Evolutionary conservation across 2,797 vertebrate genomes (phyloP).

Genomic region (Gymnothorax javanicus): DNA sequence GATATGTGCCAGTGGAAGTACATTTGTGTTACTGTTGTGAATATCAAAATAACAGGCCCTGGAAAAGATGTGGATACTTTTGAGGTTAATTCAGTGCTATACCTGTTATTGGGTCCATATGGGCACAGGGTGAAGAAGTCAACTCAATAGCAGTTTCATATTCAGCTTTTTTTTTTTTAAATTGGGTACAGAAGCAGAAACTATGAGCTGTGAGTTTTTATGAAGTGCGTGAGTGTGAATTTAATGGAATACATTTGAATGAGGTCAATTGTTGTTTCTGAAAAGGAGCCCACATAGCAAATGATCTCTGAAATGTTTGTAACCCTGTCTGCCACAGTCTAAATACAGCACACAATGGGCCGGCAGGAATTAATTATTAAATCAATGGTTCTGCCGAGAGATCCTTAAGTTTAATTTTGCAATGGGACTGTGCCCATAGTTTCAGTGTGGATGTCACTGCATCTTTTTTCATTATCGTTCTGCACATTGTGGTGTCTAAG

Average conservation of each 20-base stretch:
- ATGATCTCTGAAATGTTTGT: no score
- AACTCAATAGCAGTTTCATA: background rate
- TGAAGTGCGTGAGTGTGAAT: background rate
- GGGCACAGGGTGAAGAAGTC: background rate
- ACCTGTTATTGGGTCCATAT: background rate
- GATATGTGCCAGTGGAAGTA: background rate
- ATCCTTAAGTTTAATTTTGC: background rate
- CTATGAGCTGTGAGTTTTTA: background rate
- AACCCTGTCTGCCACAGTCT: background rate
- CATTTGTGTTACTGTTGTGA: background rate
- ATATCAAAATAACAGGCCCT: background rate
- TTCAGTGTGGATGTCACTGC: background rate
- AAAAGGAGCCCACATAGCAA: no score
- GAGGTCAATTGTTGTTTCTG: background rate
- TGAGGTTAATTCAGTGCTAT: background rate
- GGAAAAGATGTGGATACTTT: background rate
- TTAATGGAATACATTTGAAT: background rate
- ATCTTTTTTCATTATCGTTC: background rate
- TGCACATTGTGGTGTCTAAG: background rate
- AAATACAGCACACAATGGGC: background rate
- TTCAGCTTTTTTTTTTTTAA: no score
- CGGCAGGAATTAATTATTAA: background rate
- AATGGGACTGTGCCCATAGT: background rate
- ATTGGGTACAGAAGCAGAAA: background rate
- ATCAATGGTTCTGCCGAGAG: background rate